Percentiles rank a stretch among this genome's conserved stretches.
Evolutionary conservation across 2,797 vertebrate genomes (phyloP).

Genomic region (Cyprinodon diabolis): DNA sequence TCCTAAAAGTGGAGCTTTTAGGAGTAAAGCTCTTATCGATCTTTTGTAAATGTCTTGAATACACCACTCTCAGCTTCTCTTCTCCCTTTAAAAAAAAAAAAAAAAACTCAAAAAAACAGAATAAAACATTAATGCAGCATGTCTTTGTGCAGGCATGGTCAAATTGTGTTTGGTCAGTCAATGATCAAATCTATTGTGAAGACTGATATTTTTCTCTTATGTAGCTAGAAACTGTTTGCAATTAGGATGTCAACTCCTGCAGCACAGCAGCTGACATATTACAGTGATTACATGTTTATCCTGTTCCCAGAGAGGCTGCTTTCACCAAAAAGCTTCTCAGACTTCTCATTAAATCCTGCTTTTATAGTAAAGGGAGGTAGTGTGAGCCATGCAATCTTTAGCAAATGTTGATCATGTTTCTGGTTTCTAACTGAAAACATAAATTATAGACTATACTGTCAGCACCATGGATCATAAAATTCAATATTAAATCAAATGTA

Average conservation of each 20-base stretch:
- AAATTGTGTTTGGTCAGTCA: constrained; percentile 11
- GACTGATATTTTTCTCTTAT: constrained; percentile 23
- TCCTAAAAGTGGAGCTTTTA: constrained; percentile 29
- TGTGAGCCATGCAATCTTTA: constrained; percentile 12
- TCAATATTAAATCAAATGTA: not conserved
- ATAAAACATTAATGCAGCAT: constrained; percentile 35
- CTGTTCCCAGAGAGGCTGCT: constrained; percentile 46
- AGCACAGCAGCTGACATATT: constrained; percentile 52
- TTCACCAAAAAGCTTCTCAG: constrained; percentile 29
- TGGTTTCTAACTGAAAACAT: constrained; percentile 5
- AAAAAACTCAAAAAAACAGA: no score
- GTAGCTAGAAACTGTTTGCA: constrained; percentile 43
- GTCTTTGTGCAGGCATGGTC: constrained; percentile 30
- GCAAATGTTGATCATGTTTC: constrained; percentile 24
- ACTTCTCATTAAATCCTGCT: constrained; percentile 33
- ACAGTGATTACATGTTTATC: constrained; percentile 63
- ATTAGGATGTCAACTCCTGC: constrained; percentile 52
- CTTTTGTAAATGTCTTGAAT: constrained; percentile 30
- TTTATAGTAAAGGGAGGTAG: not conserved
- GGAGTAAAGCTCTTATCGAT: constrained; percentile 25
- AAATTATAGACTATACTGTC: not conserved
- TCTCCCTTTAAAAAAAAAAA: constrained; percentile 25
- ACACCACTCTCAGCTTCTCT: constrained; percentile 32
- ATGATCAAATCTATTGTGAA: constrained; percentile 12
- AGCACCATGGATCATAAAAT: not conserved